Evolutionary conservation across 2,888 invertebrate genomes (phyloP).

Genomic region (Neria commutata): DNA sequence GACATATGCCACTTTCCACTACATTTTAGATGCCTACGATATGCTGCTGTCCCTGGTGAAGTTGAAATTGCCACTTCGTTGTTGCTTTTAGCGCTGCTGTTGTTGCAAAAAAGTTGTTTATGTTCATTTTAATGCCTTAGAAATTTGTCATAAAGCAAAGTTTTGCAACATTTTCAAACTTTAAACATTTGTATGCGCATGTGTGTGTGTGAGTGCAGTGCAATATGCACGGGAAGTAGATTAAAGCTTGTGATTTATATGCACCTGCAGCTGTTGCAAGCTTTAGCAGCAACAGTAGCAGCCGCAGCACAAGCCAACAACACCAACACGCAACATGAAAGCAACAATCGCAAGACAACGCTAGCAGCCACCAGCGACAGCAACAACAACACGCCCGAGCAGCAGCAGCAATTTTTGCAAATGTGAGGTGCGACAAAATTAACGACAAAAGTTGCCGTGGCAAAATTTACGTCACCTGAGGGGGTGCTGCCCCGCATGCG

Average conservation of each 20-base stretch:
- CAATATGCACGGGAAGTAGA: neutral
- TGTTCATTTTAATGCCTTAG: neutral
- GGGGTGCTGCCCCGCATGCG: no score
- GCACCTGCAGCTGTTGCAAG: neutral
- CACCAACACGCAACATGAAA: no score
- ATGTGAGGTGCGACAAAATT: neutral
- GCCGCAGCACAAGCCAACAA: no score
- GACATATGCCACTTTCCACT: no score
- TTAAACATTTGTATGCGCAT: neutral
- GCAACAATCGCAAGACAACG: neutral
- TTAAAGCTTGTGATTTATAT: conserved; percentile 1
- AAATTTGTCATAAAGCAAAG: neutral
- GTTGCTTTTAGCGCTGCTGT: neutral
- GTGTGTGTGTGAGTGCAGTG: neutral
- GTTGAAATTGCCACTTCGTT: no score
- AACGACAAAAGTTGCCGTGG: neutral
- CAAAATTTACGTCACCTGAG: no score
- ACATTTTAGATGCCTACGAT: no score
- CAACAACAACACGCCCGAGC: neutral
- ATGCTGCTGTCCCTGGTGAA: no score
- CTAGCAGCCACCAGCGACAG: neutral
- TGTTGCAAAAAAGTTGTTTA: neutral
- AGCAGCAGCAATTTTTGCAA: neutral
- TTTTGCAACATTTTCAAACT: no score
- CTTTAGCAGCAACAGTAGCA: neutral